These are phyloP conservation scores for Apodemus agrarius DNA, from an alignment of 2,797 vertebrate species.

Conservation along the genomic window DNA sequence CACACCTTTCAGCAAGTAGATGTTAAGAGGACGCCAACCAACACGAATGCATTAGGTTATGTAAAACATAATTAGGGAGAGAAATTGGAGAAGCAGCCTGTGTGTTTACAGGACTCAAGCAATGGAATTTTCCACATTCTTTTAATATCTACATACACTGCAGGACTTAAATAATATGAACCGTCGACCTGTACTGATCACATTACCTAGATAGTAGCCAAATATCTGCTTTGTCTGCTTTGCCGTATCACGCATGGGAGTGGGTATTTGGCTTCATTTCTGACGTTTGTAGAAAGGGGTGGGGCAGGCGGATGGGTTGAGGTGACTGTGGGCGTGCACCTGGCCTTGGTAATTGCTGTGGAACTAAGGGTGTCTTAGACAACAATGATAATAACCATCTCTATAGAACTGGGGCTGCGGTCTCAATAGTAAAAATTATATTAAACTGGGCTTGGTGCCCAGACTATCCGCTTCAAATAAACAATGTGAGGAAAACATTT, in stretches of 20 bases:
- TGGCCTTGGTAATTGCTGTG: conserved; percentile 46
- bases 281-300: conserved; percentile 43
- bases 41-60: conserved; percentile 30
- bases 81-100: conserved; percentile 27
- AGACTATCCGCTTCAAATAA: conserved; percentile 63
- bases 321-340: conserved; percentile 22
- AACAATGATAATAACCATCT: conserved; percentile 69
- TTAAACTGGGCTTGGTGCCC: conserved; percentile 66
- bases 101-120: conserved; percentile 50
- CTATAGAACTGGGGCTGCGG: conserved; percentile 58
- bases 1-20: background rate
- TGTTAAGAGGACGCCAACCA: conserved; percentile 10
- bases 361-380: conserved; percentile 68
- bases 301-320: background rate
- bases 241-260: background rate
- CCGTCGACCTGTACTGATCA: conserved; percentile 19
- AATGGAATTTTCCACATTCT: conserved; percentile 31
- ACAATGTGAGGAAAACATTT: conserved; percentile 65
- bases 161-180: background rate
- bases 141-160: background rate
- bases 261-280: conserved; percentile 15
- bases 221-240: background rate
- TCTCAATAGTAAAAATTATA: conserved; percentile 69
- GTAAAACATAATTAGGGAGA: conserved; percentile 57
- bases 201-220: conserved; percentile 15